Conservation (phyloP, 92 coral and sea anemone species). For the Parazoanthus atlanticus region DNA sequence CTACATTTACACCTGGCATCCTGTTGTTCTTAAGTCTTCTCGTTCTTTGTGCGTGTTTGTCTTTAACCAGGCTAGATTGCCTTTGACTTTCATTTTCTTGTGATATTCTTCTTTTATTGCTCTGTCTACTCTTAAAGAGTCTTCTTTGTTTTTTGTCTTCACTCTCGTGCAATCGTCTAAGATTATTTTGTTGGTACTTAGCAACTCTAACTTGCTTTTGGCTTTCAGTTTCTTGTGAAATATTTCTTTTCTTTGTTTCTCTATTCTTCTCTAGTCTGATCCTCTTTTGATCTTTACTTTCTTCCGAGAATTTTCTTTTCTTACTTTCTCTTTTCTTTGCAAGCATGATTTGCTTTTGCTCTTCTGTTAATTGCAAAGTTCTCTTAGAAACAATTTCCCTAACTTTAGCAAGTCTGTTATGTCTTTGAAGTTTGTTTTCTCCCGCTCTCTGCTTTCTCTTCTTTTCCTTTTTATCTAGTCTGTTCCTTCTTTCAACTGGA, state of each 20-base stretch:
- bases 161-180: neutral
- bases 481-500: neutral
- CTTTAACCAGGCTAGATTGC: neutral
- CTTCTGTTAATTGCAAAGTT: too few relatives aligned
- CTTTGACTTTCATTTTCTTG: slow-evolving; percentile 4
- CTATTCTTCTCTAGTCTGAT: neutral
- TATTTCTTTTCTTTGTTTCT: neutral
- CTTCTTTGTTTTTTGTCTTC: neutral
- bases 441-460: too few relatives aligned
- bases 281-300: neutral
- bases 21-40: neutral
- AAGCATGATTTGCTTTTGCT: too few relatives aligned
- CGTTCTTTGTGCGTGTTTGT: neutral
- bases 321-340: neutral
- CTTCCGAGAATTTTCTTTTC: neutral
- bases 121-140: neutral
- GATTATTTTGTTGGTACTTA: neutral
- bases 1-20: neutral
- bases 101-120: neutral
- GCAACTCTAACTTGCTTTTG: slow-evolving; percentile 1
- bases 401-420: too few relatives aligned
- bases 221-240: neutral
- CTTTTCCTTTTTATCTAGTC: neutral
- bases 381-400: too few relatives aligned
- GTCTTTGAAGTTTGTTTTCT: too few relatives aligned